phyloP scores from a whole-genome alignment of 2,888 invertebrate genomes.

The Rhimphoctona megacephalus region DNA sequence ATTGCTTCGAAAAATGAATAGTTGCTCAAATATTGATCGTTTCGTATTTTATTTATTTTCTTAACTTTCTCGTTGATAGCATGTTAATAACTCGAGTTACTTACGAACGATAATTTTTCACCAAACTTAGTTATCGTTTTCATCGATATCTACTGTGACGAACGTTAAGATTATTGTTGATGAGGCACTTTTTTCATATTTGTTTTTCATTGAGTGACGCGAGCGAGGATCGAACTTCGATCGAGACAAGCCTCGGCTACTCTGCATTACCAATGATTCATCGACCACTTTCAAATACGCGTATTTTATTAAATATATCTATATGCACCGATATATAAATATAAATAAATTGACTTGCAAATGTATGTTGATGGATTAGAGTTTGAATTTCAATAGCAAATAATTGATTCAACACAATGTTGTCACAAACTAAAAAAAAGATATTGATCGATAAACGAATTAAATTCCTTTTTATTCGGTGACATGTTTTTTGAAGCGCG shows the following conservation, averaged over 20 bases:
- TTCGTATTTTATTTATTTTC: background rate
- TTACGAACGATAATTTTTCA: background rate
- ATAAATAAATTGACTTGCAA: constrained; percentile 1
- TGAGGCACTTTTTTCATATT: background rate
- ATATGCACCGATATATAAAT: background rate
- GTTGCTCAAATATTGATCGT: background rate
- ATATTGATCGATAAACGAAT: background rate
- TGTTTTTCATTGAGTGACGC: constrained; percentile 4
- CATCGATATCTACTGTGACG: constrained; percentile 26
- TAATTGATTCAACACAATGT: background rate
- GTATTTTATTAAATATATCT: constrained; percentile 11
- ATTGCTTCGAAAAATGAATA: background rate
- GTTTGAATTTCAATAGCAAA: background rate
- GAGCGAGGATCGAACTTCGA: constrained; percentile 53
- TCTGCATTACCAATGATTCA: constrained; percentile 55
- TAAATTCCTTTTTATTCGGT: background rate
- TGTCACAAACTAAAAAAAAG: background rate
- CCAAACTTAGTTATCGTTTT: constrained; percentile 23
- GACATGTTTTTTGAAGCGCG: background rate
- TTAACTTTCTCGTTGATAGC: background rate
- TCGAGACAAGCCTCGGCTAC: constrained; percentile 7
- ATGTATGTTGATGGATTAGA: constrained; percentile 6
- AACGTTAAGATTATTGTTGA: constrained; percentile 15
- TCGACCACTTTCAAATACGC: constrained; percentile 45
- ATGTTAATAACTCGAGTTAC: background rate